phyloP scores from a whole-genome alignment of 2,888 invertebrate species.

The Lamellibrachia satsuma region DNA sequence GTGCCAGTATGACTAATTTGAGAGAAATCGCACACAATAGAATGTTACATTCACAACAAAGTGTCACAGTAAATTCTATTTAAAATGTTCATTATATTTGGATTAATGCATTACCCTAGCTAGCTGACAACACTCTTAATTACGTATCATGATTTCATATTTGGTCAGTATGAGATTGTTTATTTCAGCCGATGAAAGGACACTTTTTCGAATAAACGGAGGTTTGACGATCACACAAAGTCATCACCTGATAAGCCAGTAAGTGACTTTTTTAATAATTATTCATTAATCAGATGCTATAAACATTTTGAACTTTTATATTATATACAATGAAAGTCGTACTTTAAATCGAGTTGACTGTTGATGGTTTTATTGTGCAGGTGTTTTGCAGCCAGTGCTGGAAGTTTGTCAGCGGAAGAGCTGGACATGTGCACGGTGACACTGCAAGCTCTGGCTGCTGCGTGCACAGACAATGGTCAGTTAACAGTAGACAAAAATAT shows the following conservation, averaged over 20 bases:
- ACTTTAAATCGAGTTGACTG: background rate
- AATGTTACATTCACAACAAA: background rate
- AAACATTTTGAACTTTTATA: too few relatives aligned
- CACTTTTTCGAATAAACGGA: constrained; percentile 44
- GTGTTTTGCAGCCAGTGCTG: constrained; percentile 50
- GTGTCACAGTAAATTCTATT: background rate
- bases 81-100: background rate
- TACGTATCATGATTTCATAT: background rate
- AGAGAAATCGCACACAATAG: background rate
- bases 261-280: constrained; percentile 22
- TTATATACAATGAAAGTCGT: too few relatives aligned
- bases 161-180: background rate
- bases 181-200: constrained; percentile 38
- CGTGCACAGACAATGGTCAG: constrained; percentile 59
- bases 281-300: too few relatives aligned
- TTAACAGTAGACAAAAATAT: background rate
- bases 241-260: constrained; percentile 46
- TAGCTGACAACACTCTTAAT: too few relatives aligned
- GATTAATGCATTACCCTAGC: background rate
- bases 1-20: background rate
- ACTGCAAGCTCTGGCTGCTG: constrained; percentile 50
- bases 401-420: constrained; percentile 55
- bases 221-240: constrained; percentile 46
- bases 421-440: constrained; percentile 52
- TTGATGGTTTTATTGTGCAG: constrained; percentile 34